Evolutionary conservation across 1,140 invertebrate species (phyloP).

Genomic region (Tetranychus urticae): DNA sequence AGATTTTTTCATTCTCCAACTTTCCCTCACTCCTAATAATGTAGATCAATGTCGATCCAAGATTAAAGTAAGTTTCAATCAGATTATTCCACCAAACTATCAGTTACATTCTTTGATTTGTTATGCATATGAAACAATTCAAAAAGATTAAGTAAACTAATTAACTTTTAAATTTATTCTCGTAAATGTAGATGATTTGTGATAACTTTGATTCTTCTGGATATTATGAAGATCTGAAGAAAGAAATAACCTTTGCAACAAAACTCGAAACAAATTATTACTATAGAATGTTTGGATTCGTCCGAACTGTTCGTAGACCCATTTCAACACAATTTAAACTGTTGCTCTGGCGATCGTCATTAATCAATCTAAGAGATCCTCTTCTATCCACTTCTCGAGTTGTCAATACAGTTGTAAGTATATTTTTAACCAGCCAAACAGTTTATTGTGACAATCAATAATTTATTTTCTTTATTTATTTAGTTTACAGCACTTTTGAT

Average conservation of each 20-base stretch:
- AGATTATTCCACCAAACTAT: not conserved
- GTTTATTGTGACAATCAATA: not conserved
- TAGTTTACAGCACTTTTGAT: conserved; percentile 62
- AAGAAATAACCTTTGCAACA: too few relatives aligned
- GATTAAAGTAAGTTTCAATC: conserved; percentile 14
- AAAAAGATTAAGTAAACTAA: too few relatives aligned
- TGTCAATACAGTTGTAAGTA: conserved; percentile 60
- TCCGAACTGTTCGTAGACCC: conserved; percentile 29
- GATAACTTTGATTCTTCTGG: not conserved
- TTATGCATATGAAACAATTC: not conserved
- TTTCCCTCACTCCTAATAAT: conserved; percentile 46
- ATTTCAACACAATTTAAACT: conserved; percentile 69
- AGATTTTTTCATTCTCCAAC: conserved; percentile 23
- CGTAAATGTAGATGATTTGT: not conserved
- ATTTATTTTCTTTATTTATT: not conserved
- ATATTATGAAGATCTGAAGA: not conserved
- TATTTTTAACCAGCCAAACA: not conserved
- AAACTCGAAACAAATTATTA: too few relatives aligned
- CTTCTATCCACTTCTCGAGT: conserved; percentile 62
- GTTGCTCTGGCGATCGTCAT: conserved; percentile 68
- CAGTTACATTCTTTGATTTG: not conserved
- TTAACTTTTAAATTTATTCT: too few relatives aligned
- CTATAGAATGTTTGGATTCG: too few relatives aligned
- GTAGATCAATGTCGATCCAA: conserved; percentile 32
- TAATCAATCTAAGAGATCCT: conserved; percentile 65